phyloP scores from a whole-genome alignment of 2,113 vertebrate species.

The Oxyura jamaicensis region DNA sequence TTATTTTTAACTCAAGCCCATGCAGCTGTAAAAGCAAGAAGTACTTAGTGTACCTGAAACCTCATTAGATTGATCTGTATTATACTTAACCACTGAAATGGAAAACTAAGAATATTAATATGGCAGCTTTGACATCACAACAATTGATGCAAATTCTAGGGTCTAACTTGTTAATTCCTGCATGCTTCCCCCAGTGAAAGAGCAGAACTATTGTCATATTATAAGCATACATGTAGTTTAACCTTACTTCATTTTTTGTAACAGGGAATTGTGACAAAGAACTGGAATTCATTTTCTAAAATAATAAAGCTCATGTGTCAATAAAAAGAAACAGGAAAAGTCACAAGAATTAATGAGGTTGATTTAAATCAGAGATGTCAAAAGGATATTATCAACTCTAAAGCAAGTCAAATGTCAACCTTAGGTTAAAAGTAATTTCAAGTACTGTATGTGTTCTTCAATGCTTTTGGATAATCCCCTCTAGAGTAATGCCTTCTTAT shows the following conservation, averaged over 20 bases:
- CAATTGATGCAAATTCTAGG: constrained; percentile 77
- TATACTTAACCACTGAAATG: constrained; percentile 70
- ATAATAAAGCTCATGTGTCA: constrained; percentile 59
- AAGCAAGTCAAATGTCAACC: constrained; percentile 40
- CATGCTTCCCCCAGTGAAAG: constrained; percentile 56
- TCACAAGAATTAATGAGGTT: constrained; percentile 58
- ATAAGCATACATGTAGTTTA: constrained; percentile 20
- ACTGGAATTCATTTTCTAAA: constrained; percentile 64
- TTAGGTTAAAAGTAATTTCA: constrained; percentile 50
- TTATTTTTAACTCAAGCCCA: constrained; percentile 47
- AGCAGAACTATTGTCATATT: constrained; percentile 62
- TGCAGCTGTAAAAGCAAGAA: constrained; percentile 27
- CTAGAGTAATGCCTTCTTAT: not conserved
- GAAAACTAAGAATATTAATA: constrained; percentile 75
- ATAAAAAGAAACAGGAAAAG: constrained; percentile 58
- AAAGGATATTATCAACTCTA: constrained; percentile 34
- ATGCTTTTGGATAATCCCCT: not conserved
- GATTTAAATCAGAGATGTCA: constrained; percentile 53
- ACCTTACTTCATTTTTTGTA: constrained; percentile 49
- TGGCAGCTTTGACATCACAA: constrained; percentile 74
- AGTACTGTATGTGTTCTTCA: constrained; percentile 14
- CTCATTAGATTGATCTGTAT: constrained; percentile 69
- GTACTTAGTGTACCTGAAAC: constrained; percentile 48
- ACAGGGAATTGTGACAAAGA: constrained; percentile 44
- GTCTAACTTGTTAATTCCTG: constrained; percentile 74